These are phyloP conservation scores for Sparus aurata DNA, from an alignment of 2,797 vertebrate genomes.

Conservation along the genomic window DNA sequence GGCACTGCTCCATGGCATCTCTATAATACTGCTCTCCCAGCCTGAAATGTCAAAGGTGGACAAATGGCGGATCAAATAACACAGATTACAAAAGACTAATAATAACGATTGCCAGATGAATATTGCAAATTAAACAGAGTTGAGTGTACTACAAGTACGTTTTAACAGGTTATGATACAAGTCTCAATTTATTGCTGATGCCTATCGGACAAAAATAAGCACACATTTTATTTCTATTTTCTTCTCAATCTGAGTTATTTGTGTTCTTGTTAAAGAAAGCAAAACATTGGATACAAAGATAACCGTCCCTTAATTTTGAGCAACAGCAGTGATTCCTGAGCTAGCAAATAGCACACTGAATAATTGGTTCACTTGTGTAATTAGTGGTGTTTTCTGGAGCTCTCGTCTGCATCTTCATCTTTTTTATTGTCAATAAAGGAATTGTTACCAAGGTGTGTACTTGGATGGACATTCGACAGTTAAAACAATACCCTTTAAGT, in stretches of 20 bases:
- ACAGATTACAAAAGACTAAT: not conserved
- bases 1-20: conserved; percentile 98
- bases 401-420: not conserved
- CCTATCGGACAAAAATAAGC: too few species aligned
- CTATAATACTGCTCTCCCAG: conserved; percentile 97
- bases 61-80: conserved; percentile 26
- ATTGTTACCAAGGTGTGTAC: too few species aligned
- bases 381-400: not conserved
- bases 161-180: too few species aligned
- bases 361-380: not conserved
- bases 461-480: not conserved
- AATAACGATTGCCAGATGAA: not conserved
- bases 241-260: not conserved
- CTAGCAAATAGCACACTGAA: not conserved
- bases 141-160: too few species aligned
- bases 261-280: too few species aligned
- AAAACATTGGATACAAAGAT: not conserved
- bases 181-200: too few species aligned
- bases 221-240: not conserved
- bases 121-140: not conserved
- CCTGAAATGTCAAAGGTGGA: conserved; percentile 67
- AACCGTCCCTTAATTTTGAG: not conserved
- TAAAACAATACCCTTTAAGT: not conserved
- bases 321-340: not conserved
- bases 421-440: not conserved